These are phyloP conservation scores for Xenops minutus DNA, from an alignment of 2,797 vertebrate genomes.

Conservation along the genomic window DNA sequence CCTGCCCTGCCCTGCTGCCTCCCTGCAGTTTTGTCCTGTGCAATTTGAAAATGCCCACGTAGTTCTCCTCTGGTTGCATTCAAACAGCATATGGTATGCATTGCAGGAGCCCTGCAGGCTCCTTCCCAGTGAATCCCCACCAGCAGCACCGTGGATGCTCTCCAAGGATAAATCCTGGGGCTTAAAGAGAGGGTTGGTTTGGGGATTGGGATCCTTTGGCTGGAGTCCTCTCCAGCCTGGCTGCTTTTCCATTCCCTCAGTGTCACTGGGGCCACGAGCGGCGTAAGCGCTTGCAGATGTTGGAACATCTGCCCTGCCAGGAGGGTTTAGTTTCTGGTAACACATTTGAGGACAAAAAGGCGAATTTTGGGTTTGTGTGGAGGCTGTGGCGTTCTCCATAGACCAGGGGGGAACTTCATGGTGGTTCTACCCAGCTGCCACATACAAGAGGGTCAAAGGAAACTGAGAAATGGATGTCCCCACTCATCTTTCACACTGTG, in stretches of 20 bases:
- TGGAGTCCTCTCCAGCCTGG: neutral
- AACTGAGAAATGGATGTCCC: neutral
- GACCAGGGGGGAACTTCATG: neutral
- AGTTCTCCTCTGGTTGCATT: fast-evolving
- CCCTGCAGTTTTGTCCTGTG: fast-evolving
- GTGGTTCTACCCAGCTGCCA: neutral
- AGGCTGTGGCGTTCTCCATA: neutral
- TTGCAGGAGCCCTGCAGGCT: neutral
- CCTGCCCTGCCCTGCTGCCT: neutral
- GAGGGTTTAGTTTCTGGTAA: neutral
- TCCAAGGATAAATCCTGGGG: neutral
- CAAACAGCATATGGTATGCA: neutral
- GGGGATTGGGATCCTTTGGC: neutral
- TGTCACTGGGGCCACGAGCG: neutral
- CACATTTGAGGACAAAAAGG: neutral
- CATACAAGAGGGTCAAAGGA: neutral
- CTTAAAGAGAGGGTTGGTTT: neutral
- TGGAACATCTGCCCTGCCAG: neutral
- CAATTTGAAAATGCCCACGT: fast-evolving
- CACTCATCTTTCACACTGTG: fast-evolving
- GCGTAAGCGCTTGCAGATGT: slow-evolving; percentile 1
- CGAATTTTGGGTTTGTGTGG: neutral
- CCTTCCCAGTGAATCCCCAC: fast-evolving
- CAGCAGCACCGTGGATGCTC: neutral
- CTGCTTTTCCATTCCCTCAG: neutral